Conservation (phyloP, 1,140 invertebrate genomes). For the Drosophila lacertosa region DNA sequence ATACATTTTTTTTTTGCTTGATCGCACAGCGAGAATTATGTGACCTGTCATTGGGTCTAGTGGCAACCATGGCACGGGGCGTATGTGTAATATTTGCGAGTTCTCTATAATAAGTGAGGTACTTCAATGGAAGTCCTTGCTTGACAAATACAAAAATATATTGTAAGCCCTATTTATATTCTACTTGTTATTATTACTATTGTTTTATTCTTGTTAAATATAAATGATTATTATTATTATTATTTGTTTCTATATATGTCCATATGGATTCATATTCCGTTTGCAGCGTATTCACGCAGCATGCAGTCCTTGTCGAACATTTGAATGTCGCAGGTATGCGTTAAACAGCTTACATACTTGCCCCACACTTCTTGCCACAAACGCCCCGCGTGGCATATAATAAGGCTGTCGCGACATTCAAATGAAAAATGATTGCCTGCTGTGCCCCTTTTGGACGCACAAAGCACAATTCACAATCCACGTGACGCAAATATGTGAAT, state of each 20-base stretch:
- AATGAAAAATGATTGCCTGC: constrained; percentile 60
- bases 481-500: constrained; percentile 5
- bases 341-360: constrained; percentile 2
- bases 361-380: not conserved
- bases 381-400: not conserved
- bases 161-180: too few relatives aligned
- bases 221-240: too few relatives aligned
- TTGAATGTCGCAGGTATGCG: constrained; percentile 15
- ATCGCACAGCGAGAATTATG: constrained; percentile 7
- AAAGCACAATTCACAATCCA: constrained; percentile 17
- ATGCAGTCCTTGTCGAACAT: not conserved
- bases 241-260: too few relatives aligned
- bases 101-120: not conserved
- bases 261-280: too few relatives aligned
- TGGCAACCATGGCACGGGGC: not conserved
- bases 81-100: not conserved
- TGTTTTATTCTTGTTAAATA: too few relatives aligned
- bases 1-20: constrained; percentile 15
- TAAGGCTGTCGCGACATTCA: constrained; percentile 44
- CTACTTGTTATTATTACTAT: too few relatives aligned
- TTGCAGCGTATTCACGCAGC: constrained; percentile 3
- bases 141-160: too few relatives aligned
- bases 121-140: not conserved
- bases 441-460: constrained; percentile 30
- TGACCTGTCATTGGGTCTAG: not conserved